phyloP scores from a whole-genome alignment of 2,888 invertebrate genomes.

The Tetramorium bicarinatum region DNA sequence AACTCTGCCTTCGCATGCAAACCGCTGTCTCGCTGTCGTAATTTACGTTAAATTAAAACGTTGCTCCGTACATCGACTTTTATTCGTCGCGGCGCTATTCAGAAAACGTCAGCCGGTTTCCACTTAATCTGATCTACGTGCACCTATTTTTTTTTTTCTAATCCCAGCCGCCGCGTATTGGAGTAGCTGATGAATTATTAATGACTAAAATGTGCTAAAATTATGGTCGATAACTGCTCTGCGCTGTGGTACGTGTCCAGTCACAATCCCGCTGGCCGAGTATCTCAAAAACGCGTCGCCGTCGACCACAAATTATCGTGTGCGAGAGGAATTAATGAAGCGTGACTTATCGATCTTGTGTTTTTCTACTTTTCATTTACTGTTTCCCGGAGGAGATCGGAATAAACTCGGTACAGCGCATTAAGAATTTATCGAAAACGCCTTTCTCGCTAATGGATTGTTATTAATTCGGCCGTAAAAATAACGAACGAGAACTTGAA shows the following conservation, averaged over 20 bases:
- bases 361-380: conserved; percentile 28
- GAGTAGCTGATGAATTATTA: conserved; percentile 47
- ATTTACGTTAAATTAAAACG: conserved; percentile 47
- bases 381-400: neutral
- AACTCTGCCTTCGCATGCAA: neutral
- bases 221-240: conserved; percentile 30
- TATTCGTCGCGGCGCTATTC: conserved; percentile 33
- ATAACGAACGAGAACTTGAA: neutral
- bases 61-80: conserved; percentile 10
- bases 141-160: conserved; percentile 3
- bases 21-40: conserved; percentile 34
- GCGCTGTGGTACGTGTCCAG: conserved; percentile 10
- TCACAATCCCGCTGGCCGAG: conserved; percentile 5
- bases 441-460: neutral
- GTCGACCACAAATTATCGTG: conserved; percentile 44
- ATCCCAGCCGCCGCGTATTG: neutral
- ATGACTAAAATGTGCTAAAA: conserved; percentile 48
- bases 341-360: conserved; percentile 48
- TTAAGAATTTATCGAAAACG: neutral
- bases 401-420: neutral
- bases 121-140: conserved; percentile 47
- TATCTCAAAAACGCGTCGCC: conserved; percentile 28
- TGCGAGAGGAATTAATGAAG: conserved; percentile 48
- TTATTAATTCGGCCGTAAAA: conserved; percentile 12
- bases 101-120: conserved; percentile 32